Conservation (phyloP, 2,797 vertebrate genomes). For the Dromococcyx pavoninus region DNA sequence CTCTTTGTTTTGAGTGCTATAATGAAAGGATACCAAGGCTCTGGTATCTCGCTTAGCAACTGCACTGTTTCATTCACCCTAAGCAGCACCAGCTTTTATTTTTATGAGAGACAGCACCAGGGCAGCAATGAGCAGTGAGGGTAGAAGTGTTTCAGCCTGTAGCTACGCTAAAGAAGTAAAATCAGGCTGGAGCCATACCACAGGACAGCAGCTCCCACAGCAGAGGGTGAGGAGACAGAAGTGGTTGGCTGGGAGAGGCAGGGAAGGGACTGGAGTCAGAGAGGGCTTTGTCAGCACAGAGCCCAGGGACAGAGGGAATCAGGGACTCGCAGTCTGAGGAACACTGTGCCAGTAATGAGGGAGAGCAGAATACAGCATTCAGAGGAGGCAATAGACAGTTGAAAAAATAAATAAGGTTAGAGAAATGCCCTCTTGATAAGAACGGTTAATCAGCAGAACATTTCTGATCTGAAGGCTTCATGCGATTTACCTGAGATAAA, state of each 20-base stretch:
- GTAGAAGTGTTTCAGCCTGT: background rate
- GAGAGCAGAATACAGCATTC: background rate
- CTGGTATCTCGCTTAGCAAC: background rate
- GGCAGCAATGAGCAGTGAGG: background rate
- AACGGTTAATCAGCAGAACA: constrained; percentile 38
- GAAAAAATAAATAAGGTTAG: constrained; percentile 37
- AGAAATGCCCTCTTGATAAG: constrained; percentile 35
- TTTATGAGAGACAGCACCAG: background rate
- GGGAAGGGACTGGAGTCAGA: background rate
- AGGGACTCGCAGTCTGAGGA: background rate
- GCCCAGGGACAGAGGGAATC: background rate
- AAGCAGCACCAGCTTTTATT: background rate
- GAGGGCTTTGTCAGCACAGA: background rate
- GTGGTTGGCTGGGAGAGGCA: no score
- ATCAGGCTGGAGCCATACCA: no score
- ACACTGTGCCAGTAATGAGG: background rate
- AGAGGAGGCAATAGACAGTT: background rate
- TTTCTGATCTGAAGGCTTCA: constrained; percentile 46
- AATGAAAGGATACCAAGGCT: background rate
- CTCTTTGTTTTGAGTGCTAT: background rate
- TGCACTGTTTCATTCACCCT: background rate
- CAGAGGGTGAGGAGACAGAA: background rate
- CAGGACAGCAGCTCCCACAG: background rate
- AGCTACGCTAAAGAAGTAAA: fast-evolving
- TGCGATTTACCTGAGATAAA: constrained; percentile 56